A percentile compares a stretch with the other conserved stretches of the same genome.
These are phyloP conservation scores for Syrphus vitripennis DNA, from an alignment of 2,888 invertebrate species.

Conservation along the genomic window DNA sequence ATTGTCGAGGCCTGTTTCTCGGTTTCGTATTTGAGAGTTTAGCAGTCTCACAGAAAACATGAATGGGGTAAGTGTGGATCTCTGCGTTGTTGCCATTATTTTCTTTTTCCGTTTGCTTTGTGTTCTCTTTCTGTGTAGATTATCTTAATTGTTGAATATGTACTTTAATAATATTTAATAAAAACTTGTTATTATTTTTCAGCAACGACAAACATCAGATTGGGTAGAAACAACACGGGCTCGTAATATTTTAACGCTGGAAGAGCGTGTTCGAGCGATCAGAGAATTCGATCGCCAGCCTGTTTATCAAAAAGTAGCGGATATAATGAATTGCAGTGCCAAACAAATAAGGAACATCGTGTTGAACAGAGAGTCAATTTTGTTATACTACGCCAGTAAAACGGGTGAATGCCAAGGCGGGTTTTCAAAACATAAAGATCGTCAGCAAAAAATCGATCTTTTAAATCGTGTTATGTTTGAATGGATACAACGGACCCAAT, in stretches of 20 bases:
- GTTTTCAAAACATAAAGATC: constrained; percentile 63
- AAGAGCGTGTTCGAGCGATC: constrained; percentile 78
- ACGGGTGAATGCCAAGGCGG: constrained; percentile 46
- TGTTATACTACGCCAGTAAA: constrained; percentile 76
- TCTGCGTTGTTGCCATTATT: constrained; percentile 39
- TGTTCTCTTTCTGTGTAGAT: not conserved
- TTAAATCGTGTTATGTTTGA: constrained; percentile 78
- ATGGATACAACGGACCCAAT: constrained; percentile 78
- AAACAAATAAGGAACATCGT: constrained; percentile 79
- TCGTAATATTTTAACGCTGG: constrained; percentile 74
- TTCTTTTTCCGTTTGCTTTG: not conserved
- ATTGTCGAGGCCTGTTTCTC: constrained; percentile 54
- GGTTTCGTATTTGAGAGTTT: constrained; percentile 60
- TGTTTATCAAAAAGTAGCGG: constrained; percentile 78
- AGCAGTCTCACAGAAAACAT: constrained; percentile 71
- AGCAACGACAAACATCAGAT: constrained; percentile 52
- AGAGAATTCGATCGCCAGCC: constrained; percentile 78
- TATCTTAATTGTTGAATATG: not conserved
- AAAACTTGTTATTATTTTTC: constrained; percentile 30
- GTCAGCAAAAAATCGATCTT: constrained; percentile 76
- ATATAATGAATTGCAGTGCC: constrained; percentile 79
- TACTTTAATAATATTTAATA: not conserved
- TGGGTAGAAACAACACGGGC: constrained; percentile 25
- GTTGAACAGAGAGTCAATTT: constrained; percentile 76
- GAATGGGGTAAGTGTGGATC: constrained; percentile 71